Base-by-base conservation (phyloP, 2,888 invertebrate genomes). In the Noctua comes region DNA sequence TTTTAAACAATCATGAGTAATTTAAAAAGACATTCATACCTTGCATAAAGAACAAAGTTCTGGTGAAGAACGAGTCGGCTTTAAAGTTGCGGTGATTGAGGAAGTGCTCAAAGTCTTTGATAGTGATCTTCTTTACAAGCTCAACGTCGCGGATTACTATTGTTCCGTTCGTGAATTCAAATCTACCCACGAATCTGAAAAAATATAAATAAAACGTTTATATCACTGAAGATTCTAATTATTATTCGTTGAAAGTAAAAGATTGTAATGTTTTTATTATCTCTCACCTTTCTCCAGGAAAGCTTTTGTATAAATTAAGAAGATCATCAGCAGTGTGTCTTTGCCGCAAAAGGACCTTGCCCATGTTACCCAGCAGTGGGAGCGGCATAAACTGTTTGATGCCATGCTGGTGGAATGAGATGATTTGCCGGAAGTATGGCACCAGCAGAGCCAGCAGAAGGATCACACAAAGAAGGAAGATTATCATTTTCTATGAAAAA, bases 91-190 rank as follows among this genome's bases (percentile, higher is more conserved):
- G 93, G 88, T 97, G 97, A 89, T 97, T 97, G 0, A 94, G 79
- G 85, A 97, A 97, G 84, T 97, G 91, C 77, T 97, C 97, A 75
- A 97, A 97, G 86, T 97, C 97, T 83, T 97, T 97, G 5, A 97
- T 91, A 0, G 95, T 91, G 8, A 97, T 93, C 75, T 93, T 93
- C 86, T 97, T 97, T 0, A 97, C 77, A n/a, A 97, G 77, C 36
- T 97, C 97, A 0, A 97, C 89, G 87, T 97, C 97, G 1, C 93
- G 91, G n/a, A 97, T 79, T 54, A 97, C 82, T 2, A 96, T 64
- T 1, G 93, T 27, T 0, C 96, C 96, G 0, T 82, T 92, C 0
- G 92, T 80, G 40, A 97, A 93, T 84, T 97, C 96, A 79, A 93
- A 97, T 27, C 92, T 86, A 4, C 97, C 97, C 0, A 92, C 91